Conservation (phyloP, 2,888 invertebrate species). For the Pantelozetes paolii region DNA sequence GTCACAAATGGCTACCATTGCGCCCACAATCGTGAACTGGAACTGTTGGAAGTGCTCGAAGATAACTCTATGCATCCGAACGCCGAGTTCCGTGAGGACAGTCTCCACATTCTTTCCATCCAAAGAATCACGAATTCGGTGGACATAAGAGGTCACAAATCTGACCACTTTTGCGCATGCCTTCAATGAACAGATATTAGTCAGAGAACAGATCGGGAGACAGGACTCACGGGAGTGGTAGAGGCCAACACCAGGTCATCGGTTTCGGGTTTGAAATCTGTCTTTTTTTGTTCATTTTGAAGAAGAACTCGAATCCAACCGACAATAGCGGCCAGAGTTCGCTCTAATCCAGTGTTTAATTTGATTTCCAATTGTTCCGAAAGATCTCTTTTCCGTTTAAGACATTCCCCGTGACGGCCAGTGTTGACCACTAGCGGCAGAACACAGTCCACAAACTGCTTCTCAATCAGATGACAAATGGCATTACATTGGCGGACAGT, state of each 20-base stretch:
- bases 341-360: constrained; percentile 79
- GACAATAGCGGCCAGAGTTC: constrained; percentile 75
- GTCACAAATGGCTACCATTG: constrained; percentile 96
- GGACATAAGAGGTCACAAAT: constrained; percentile 70
- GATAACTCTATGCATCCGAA: constrained; percentile 84
- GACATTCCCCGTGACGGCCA: constrained; percentile 78
- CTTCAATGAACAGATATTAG: constrained; percentile 9
- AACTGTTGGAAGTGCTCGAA: constrained; percentile 91
- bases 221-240: constrained; percentile 65
- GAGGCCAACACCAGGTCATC: constrained; percentile 55
- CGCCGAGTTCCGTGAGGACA: constrained; percentile 80
- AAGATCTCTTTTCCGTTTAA: constrained; percentile 76
- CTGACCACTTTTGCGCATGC: constrained; percentile 76
- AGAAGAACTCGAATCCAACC: constrained; percentile 87
- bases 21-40: constrained; percentile 89
- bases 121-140: constrained; percentile 71
- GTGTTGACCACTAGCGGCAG: constrained; percentile 83
- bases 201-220: neutral
- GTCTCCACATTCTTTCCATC: constrained; percentile 89
- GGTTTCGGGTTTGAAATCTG: constrained; percentile 68
- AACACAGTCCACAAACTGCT: constrained; percentile 82
- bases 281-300: constrained; percentile 88
- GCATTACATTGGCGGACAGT: constrained; percentile 87
- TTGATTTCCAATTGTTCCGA: constrained; percentile 86
- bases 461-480: constrained; percentile 85